Conservation (phyloP, 2,888 invertebrate species). For the Homarus gammarus region DNA sequence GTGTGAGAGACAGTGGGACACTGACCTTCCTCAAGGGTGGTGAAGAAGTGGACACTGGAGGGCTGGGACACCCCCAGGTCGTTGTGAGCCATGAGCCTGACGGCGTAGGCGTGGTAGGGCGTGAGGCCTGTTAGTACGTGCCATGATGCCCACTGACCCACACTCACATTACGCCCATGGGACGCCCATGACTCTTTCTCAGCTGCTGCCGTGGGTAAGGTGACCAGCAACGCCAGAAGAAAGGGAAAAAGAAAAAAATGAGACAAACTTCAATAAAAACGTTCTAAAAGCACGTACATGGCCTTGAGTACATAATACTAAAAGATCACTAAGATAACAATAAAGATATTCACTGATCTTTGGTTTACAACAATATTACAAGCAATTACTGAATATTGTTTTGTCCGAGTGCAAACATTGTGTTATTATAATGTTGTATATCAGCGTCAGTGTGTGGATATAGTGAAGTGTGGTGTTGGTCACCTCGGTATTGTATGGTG, state of each 20-base stretch:
- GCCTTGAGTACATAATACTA: background rate
- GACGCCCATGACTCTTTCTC: slow-evolving; percentile 73
- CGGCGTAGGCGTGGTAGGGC: slow-evolving; percentile 55
- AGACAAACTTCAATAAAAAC: too few relatives aligned
- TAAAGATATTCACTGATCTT: too few relatives aligned
- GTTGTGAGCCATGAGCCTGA: slow-evolving; percentile 65
- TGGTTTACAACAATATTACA: too few relatives aligned
- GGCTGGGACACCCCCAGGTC: slow-evolving; percentile 71
- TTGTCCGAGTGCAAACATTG: too few relatives aligned
- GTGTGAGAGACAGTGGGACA: background rate
- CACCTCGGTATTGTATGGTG: slow-evolving; percentile 42
- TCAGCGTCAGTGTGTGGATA: too few relatives aligned
- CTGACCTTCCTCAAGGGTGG: slow-evolving; percentile 70
- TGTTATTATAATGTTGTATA: too few relatives aligned
- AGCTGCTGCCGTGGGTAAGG: background rate
- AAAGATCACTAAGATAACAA: too few relatives aligned
- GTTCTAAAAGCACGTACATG: too few relatives aligned
- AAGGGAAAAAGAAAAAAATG: too few relatives aligned
- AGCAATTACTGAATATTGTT: too few relatives aligned
- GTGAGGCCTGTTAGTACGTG: slow-evolving; percentile 58
- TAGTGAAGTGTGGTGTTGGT: too few relatives aligned
- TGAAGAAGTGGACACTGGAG: slow-evolving; percentile 51
- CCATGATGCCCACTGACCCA: slow-evolving; percentile 77
- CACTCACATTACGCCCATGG: slow-evolving; percentile 78
- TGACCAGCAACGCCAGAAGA: too few relatives aligned